phyloP scores from a whole-genome alignment of 2,888 invertebrate genomes.

The Dasypolia templi region DNA sequence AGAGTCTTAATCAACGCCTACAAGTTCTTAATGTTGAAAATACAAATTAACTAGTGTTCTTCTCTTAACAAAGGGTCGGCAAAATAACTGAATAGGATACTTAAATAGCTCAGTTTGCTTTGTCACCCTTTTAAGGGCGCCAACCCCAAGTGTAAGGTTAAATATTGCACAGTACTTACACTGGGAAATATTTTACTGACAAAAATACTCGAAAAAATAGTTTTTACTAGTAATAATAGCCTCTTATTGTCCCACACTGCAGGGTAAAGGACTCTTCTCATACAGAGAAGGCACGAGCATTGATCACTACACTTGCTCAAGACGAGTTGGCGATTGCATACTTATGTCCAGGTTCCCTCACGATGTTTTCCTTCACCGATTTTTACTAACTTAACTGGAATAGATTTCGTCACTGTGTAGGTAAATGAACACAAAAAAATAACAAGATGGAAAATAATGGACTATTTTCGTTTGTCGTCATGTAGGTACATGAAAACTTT shows the following conservation, averaged over 20 bases:
- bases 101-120: constrained; percentile 37
- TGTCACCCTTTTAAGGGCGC: constrained; percentile 43
- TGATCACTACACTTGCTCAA: too few species aligned
- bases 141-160: constrained; percentile 7
- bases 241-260: not conserved
- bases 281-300: too few species aligned
- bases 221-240: constrained; percentile 6
- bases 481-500: constrained; percentile 23
- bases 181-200: too few species aligned
- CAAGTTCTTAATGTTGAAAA: not conserved
- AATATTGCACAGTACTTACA: constrained; percentile 7
- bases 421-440: constrained; percentile 21
- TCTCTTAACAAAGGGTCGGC: constrained; percentile 29
- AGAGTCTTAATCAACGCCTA: not conserved
- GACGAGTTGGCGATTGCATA: too few species aligned
- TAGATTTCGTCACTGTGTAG: not conserved
- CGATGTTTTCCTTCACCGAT: not conserved
- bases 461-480: constrained; percentile 26
- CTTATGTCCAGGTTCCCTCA: too few species aligned
- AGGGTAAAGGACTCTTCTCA: too few species aligned
- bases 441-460: constrained; percentile 30
- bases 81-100: constrained; percentile 32
- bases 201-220: constrained; percentile 26
- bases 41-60: constrained; percentile 2
- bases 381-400: not conserved